Base-by-base conservation (phyloP, 2,888 invertebrate genomes). In the Andrena chrysosceles region DNA sequence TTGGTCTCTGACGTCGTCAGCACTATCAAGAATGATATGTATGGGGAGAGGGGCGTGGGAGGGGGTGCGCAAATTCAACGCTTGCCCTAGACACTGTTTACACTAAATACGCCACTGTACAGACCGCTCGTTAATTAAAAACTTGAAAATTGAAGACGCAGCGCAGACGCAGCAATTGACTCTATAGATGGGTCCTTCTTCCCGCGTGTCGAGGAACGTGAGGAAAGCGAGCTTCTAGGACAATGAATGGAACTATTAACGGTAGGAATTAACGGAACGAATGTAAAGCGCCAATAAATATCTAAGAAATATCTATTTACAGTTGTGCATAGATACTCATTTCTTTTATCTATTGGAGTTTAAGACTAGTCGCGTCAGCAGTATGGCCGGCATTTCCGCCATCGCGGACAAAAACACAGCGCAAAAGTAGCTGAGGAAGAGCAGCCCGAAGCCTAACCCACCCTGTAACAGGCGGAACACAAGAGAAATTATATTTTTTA, bases 1-100 rank as follows among this genome's bases (percentile, higher is more conserved):
- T 67, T 94, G 95, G 77, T 94, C 94, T 54, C 84, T 94, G 67
- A 91, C 91, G 5, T 29, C 93, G 2, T 90, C 94, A 16, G 93
- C 93, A 13, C 92, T 93, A n/a, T 93, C 94, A 8, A 91, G 95
- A 5, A 29, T 29, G 29, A 29, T 29, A 29, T 29, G 29, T 5
- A 29, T 29, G 0, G 29, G 29, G 29, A 29, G 5, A 29, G 5
- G 29, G 29, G 29, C 5, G 29, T 29, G 29, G 4, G 29, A 31
- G 31, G 5, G 6, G 5, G 29, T 0, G 29, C 29, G 29, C 31
- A 31, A 31, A 31, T 31, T 31, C 31, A 6, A 31, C 31, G 7
- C 31, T 31, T 31, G 6, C 31, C 31, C 31, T 7, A 31, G 7
- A 1, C 6, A 31, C 31, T 31, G 31, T 31, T 31, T 7, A 31